phyloP scores from a whole-genome alignment of 2,797 vertebrate species.

The Brachyrhaphis roseni region DNA sequence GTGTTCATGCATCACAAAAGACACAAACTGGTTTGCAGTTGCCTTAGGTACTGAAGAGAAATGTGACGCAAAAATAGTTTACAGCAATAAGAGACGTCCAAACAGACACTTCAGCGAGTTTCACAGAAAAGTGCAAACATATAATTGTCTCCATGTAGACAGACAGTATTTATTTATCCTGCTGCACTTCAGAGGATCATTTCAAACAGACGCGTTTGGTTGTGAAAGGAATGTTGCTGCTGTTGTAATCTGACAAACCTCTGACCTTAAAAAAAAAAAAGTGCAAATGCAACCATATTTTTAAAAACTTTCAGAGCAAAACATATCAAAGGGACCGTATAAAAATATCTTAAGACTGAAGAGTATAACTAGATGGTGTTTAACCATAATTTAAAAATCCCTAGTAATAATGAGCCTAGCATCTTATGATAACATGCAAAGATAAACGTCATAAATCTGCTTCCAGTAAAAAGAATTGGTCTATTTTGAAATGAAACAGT shows the following conservation, averaged over 20 bases:
- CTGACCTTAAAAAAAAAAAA: constrained; percentile 57
- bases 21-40: constrained; percentile 32
- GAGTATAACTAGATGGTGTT: constrained; percentile 26
- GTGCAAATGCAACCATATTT: constrained; percentile 65
- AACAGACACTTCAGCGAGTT: constrained; percentile 41
- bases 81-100: constrained; percentile 60
- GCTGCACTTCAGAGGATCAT: constrained; percentile 11
- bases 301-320: constrained; percentile 10
- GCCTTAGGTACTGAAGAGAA: constrained; percentile 29
- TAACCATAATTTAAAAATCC: constrained; percentile 22
- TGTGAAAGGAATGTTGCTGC: constrained; percentile 59
- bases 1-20: constrained; percentile 55
- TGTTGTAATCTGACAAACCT: constrained; percentile 31
- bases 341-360: constrained; percentile 23
- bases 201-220: constrained; percentile 33
- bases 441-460: neutral
- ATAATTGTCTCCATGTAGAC: constrained; percentile 37
- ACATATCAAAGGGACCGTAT: constrained; percentile 1
- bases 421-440: neutral
- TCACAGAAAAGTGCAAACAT: constrained; percentile 63
- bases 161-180: constrained; percentile 20
- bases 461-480: neutral
- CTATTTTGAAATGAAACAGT: constrained; percentile 9
- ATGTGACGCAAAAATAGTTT: constrained; percentile 52
- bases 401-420: neutral